A percentile compares a stretch with the other conserved stretches of the same genome.
Evolutionary conservation across 2,888 invertebrate genomes (phyloP).

Genomic region (Drepana falcataria): DNA sequence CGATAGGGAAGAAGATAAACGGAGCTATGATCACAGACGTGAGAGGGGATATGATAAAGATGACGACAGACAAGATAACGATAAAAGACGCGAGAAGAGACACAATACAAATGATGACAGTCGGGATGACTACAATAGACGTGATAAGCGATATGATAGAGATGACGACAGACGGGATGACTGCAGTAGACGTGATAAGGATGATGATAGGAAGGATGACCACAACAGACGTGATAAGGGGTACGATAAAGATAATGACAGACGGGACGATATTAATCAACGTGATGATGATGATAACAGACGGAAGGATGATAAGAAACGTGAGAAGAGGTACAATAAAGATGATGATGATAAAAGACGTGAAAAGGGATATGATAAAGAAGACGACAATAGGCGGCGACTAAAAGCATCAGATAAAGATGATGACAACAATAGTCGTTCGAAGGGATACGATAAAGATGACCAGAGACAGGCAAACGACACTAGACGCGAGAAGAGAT

Average conservation of each 20-base stretch:
- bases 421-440: constrained; percentile 9
- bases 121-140: not conserved
- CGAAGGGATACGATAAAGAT: no score
- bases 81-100: not conserved
- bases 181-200: constrained; percentile 8
- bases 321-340: no score
- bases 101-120: no score
- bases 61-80: constrained; percentile 11
- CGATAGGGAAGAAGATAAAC: constrained; percentile 5
- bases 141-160: not conserved
- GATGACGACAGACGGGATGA: not conserved
- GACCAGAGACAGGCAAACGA: no score
- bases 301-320: not conserved
- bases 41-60: constrained; percentile 15
- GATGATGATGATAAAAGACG: constrained; percentile 7
- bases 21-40: constrained; percentile 3
- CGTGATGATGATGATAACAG: constrained; percentile 12
- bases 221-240: constrained; percentile 3
- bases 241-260: constrained; percentile 14
- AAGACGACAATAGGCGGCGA: constrained; percentile 8
- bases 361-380: constrained; percentile 8
- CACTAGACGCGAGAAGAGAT: not conserved
- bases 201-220: constrained; percentile 8
- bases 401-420: constrained; percentile 3
- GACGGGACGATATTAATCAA: constrained; percentile 12